phyloP scores from a whole-genome alignment of 2,888 invertebrate species.

The Smittia sp. region DNA sequence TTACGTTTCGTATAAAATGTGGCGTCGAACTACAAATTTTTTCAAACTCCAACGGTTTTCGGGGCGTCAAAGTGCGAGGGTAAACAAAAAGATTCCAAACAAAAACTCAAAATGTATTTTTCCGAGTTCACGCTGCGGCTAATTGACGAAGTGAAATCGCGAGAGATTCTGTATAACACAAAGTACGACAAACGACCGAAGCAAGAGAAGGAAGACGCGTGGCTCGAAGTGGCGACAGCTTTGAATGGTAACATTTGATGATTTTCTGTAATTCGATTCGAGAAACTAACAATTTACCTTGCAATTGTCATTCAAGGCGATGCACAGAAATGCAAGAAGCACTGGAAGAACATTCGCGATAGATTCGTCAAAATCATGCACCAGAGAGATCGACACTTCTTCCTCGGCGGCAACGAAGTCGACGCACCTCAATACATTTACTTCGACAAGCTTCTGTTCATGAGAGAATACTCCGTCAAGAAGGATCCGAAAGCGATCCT shows the following conservation, averaged over 20 bases:
- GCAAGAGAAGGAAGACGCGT: slow-evolving; percentile 3
- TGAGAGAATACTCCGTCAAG: slow-evolving; percentile 25
- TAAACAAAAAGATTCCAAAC: no score
- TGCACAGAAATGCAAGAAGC: slow-evolving; percentile 1
- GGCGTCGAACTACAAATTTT: no score
- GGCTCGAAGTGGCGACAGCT: neutral
- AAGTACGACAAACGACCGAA: slow-evolving; percentile 26
- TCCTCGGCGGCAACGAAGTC: neutral
- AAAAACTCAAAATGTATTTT: neutral
- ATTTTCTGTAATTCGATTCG: no score
- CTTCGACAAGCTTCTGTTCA: slow-evolving; percentile 11
- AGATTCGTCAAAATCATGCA: slow-evolving; percentile 30
- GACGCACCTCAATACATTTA: slow-evolving; percentile 27
- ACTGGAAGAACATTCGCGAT: slow-evolving; percentile 33
- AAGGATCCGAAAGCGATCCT: neutral
- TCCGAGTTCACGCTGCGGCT: slow-evolving; percentile 16
- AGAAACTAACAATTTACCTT: no score
- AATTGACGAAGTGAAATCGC: slow-evolving; percentile 20
- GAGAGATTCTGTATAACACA: slow-evolving; percentile 23
- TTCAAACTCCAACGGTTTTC: no score
- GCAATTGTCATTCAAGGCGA: no score
- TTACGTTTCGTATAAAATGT: no score
- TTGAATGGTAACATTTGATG: neutral
- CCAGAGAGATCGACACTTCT: slow-evolving; percentile 17
- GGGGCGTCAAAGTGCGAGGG: no score